phyloP scores from a whole-genome alignment of 2,113 vertebrate species.

The Entomyzon cyanotis region DNA sequence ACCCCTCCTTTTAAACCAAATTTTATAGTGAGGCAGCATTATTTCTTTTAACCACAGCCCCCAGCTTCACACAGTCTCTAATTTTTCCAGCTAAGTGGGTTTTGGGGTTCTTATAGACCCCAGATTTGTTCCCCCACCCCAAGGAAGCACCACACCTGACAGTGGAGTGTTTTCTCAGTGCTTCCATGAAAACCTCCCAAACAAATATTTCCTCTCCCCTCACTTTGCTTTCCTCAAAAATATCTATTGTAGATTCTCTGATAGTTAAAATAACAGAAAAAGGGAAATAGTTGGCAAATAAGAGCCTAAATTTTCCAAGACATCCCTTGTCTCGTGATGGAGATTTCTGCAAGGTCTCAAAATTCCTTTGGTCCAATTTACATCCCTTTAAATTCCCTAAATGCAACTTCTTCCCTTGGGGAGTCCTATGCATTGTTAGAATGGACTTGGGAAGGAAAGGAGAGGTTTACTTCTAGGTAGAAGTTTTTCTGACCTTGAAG shows the following conservation, averaged over 20 bases:
- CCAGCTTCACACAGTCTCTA: accelerated
- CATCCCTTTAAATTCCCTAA: neutral
- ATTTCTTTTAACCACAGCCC: accelerated
- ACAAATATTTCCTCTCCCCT: neutral
- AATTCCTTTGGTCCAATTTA: neutral
- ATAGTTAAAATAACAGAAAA: neutral
- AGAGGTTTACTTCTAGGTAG: neutral
- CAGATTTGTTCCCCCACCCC: neutral
- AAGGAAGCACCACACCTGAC: neutral
- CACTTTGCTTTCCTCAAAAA: neutral
- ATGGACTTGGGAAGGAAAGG: neutral
- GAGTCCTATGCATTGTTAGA: neutral
- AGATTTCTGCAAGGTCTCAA: neutral
- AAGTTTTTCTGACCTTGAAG: neutral
- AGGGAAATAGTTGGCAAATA: neutral
- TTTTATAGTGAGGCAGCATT: neutral
- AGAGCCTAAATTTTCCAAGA: neutral
- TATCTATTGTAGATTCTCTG: neutral
- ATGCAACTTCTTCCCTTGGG: accelerated
- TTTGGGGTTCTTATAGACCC: neutral
- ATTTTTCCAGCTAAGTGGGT: accelerated
- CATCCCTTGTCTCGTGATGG: neutral
- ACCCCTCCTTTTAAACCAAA: neutral
- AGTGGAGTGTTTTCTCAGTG: neutral
- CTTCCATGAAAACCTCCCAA: neutral